Evolutionary conservation across 2,888 invertebrate species (phyloP).

Genomic region (Blomia tropicalis): DNA sequence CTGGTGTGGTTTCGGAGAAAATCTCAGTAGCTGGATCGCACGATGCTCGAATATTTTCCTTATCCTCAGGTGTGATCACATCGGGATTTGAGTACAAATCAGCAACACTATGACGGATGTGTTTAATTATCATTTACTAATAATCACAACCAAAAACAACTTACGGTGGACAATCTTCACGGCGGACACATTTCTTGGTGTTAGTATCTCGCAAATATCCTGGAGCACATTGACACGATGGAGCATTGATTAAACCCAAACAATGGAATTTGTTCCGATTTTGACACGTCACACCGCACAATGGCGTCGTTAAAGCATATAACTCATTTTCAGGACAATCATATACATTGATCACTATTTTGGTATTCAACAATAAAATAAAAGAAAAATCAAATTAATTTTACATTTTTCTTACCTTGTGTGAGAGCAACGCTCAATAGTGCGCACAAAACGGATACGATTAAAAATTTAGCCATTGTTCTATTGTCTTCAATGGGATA

Average conservation of each 20-base stretch:
- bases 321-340: neutral
- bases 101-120: neutral
- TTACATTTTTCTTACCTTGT: neutral
- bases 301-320: neutral
- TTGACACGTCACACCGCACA: neutral
- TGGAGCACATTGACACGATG: constrained; percentile 4
- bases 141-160: neutral
- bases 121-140: neutral
- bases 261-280: neutral
- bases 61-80: neutral
- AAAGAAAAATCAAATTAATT: neutral
- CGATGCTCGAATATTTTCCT: neutral
- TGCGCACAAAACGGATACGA: neutral
- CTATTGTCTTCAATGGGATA: neutral
- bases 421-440: neutral
- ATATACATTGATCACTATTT: neutral
- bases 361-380: neutral
- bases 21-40: neutral
- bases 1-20: constrained; percentile 1
- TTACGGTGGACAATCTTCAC: neutral
- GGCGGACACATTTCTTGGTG: neutral
- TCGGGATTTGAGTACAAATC: neutral
- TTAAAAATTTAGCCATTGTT: neutral
- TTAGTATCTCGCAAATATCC: neutral
- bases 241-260: neutral